Evolutionary conservation across 30 jellyfish, hydroid and myxozoan species (phyloP).

Genomic region (Hydractinia echinata): DNA sequence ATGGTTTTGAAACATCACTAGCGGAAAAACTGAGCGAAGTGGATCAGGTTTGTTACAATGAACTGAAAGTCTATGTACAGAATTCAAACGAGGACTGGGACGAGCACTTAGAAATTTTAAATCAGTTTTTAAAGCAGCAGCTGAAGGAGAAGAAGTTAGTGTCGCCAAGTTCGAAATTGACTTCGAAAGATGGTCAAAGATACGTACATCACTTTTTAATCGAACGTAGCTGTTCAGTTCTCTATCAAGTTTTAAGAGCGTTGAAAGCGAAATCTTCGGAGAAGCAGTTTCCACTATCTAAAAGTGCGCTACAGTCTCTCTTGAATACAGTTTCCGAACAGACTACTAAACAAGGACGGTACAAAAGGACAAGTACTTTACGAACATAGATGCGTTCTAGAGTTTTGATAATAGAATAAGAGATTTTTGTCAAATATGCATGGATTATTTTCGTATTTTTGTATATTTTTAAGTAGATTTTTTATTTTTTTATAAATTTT

Average conservation of each 20-base stretch:
- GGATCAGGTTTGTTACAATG: conserved; percentile 55
- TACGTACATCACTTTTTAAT: conserved; percentile 27
- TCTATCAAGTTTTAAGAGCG: conserved; percentile 47
- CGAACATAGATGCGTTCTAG: too few species aligned
- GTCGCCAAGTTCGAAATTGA: conserved; percentile 24
- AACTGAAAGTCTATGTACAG: conserved; percentile 39
- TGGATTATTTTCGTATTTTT: too few species aligned
- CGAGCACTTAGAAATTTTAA: conserved; percentile 36
- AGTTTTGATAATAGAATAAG: too few species aligned
- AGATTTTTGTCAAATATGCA: too few species aligned
- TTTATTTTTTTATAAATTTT: too few species aligned
- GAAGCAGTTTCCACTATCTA: conserved; percentile 48
- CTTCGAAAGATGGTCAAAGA: neutral
- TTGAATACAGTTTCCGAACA: neutral
- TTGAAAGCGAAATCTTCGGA: conserved; percentile 68
- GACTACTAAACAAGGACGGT: neutral
- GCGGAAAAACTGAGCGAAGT: conserved; percentile 67
- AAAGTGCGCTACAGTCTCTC: conserved; percentile 42
- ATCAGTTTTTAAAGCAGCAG: conserved; percentile 44
- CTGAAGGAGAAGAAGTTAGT: conserved; percentile 38
- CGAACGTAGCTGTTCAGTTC: conserved; percentile 42
- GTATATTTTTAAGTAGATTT: too few species aligned
- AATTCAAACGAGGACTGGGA: conserved; percentile 68
- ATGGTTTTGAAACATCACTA: conserved; percentile 35
- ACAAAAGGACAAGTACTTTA: neutral